Evolutionary conservation across 1,140 invertebrate species (phyloP), one percentile per base, ranked within the genome.

Genomic region (Macrobrachium rosenbergii): DNA sequence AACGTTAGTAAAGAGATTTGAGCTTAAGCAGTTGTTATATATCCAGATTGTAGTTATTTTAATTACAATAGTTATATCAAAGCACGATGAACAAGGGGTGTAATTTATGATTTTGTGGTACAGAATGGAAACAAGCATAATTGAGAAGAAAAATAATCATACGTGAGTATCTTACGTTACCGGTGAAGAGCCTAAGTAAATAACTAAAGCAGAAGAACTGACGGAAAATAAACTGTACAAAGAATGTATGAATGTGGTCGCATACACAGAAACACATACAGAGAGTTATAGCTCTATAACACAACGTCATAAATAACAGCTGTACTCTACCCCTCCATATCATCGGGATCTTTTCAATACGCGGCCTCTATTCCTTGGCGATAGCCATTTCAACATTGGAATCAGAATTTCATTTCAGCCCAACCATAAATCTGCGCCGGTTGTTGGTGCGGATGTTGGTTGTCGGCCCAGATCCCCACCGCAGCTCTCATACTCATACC

Each of bases 381-480:
- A 87, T 87, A 87, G 84, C 84, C 84, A 87, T 87, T 87, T 87
- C 84, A 87, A 77, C 84, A 87, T 87, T 87, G 84, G 84, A 80
- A 87, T 87, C 84, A 87, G 84, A 87, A 87, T 87, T 87, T 87
- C 84, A 87, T 87, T 87, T 87, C 84, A 87, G 77, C 60, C 52
- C 64, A n/a, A 67, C 64, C 78, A 87, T 87, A 87, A 87, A 87
- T 87, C 84, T 87, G 52, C 59, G 21, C 2, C 23, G 43, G 82
- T 83, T 60, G 82, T 83, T 83, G 72, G 60, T 59, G 82, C 76
- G 72, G 59, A 23, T 12, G 52, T 12, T 12, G 23, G 28, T 83
- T 69, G n/a, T 45, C 11, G 59, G 58, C 72, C 19, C 6, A 60
- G n/a, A 60, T 60, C 43, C 67, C 69, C 60, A 69, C 82, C 37